Evolutionary conservation across 2,113 vertebrate species (phyloP), one percentile per base, ranked within the genome.

Genomic region (Melanerpes formicivorus): DNA sequence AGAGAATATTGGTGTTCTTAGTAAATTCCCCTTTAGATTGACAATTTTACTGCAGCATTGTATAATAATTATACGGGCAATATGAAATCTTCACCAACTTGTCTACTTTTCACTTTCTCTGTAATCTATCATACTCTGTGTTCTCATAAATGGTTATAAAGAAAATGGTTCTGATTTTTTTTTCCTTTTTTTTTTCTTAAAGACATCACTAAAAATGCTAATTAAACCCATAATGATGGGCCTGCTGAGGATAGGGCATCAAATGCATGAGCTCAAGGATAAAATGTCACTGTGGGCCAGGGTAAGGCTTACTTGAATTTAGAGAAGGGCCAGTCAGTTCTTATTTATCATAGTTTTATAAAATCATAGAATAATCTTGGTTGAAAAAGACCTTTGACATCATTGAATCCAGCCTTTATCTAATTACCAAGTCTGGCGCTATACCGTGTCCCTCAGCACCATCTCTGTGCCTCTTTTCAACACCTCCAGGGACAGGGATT

Each of bases 1-100:
- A 56, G 2, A 77, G 64, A 70, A 42, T 89, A 82, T 87, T 93
- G 92, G 66, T 80, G 63, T 63, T 84, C 27, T 70, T 76, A 90
- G 60, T 83, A 66, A 86, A 88, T 65, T 14, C 82, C 56, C 37
- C 62, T 82, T 32, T 88, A 80, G 80, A 80, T 52, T 64, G 85
- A 83, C 25, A 70, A 56, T 89, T 93, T 93, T 70, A 67, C 85
- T 83, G 79, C 73, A 90, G 52, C 52, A 48, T 84, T 83, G 69
- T 73, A 52, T 85, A 91, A 77, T 91, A 83, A 85, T 95, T 91
- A 60, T 42, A 74, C 30, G 90, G 70, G 76, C 76, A 70, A 85
- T 95, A 88, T 60, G 92, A 95, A 93, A 94, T 93, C 82, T 86
- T 95, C 75, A 78, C 82, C 85, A 85, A 79, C 84, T 95, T 94